Base-by-base conservation (phyloP, 2,888 invertebrate species). In the Acrocyrtus sp. region DNA sequence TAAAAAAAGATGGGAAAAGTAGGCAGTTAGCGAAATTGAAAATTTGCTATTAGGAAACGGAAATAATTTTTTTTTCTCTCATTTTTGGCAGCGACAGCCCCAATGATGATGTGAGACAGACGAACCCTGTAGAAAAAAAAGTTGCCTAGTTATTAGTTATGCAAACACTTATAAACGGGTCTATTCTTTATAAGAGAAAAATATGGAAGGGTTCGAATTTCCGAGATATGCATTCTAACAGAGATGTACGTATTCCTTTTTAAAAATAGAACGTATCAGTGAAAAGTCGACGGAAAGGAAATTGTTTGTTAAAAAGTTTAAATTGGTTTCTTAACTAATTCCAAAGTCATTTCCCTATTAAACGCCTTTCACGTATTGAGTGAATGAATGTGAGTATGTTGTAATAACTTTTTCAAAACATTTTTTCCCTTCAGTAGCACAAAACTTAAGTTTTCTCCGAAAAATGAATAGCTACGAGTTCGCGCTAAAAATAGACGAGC, bases 311-410 rank as follows among this genome's bases (percentile, higher is more conserved):
- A 12, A 27, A 48, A 60, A 60, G 29, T 60, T 60, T 60, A 60
- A 60, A 60, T 60, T 60, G 60, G 48, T 48, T 47, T 60, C 26
- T 60, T 48, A 60, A 48, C 60, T 34, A n/a, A n/a, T n/a, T n/a
- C n/a, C 45, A 22, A 58, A 58, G 15, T 60, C 60, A 26, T 45
- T 22, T 45, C 45, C 19, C 6, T 15, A 45, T 17, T 8, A 58
- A 43, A 27, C 27, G 27, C 12, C n/a, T n/a, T n/a, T n/a, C n/a
- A n/a, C n/a, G n/a, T n/a, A n/a, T n/a, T n/a, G n/a, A n/a, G n/a
- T n/a, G n/a, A n/a, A n/a, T n/a, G n/a, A n/a, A n/a, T n/a, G n/a
- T n/a, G n/a, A n/a, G n/a, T n/a, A n/a, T n/a, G n/a, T n/a, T n/a
- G n/a, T n/a, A n/a, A n/a, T 19, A 58, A 8, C 22, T 41, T 41